Conservation (phyloP, 2,888 invertebrate species). For the Megastigmus dorsalis region DNA sequence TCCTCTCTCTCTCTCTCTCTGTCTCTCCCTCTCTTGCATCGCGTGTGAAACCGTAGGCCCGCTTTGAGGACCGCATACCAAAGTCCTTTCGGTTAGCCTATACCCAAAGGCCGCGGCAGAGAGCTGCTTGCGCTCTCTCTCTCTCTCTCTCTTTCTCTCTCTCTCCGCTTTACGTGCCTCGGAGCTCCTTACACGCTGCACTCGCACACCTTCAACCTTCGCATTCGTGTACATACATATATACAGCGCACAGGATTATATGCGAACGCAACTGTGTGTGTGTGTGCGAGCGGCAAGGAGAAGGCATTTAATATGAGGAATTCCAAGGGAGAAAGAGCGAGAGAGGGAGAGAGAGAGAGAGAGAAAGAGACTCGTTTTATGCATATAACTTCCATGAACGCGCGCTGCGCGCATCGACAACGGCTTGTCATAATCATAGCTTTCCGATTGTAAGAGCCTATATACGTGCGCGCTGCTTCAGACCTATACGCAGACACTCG, state of each 20-base stretch:
- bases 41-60: constrained; percentile 68
- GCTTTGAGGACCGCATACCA: constrained; percentile 71
- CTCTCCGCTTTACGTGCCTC: constrained; percentile 47
- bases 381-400: constrained; percentile 40
- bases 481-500: not conserved
- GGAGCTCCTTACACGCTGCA: constrained; percentile 45
- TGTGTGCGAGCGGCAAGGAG: constrained; percentile 43
- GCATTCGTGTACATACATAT: not conserved
- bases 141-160: constrained; percentile 19
- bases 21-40: constrained; percentile 54
- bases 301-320: constrained; percentile 65
- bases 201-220: constrained; percentile 26
- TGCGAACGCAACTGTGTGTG: not conserved
- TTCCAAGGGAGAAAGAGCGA: constrained; percentile 52
- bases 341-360: constrained; percentile 26
- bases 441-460: constrained; percentile 47
- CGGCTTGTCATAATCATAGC: constrained; percentile 44
- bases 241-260: not conserved
- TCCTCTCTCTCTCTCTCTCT: constrained; percentile 34
- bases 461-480: too few relatives aligned
- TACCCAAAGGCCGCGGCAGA: constrained; percentile 52
- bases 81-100: constrained; percentile 60
- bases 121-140: constrained; percentile 30
- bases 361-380: constrained; percentile 34
- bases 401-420: constrained; percentile 37